Base-by-base conservation (phyloP, 23 tunicate species). In the Diplosoma virens region DNA sequence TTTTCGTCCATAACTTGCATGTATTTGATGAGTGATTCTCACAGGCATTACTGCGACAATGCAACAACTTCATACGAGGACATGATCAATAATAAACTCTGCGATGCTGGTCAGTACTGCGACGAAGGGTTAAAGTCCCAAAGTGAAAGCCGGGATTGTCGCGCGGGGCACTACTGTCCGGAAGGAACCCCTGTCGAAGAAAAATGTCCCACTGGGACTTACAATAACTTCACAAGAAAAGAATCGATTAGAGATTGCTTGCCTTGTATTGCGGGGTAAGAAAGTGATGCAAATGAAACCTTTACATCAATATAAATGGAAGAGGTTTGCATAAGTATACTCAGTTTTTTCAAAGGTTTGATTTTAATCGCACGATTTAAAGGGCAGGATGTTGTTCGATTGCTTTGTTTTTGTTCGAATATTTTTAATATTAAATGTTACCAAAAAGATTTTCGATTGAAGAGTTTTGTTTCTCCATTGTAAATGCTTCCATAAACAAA, bases 261-360 rank as follows among this genome's bases (percentile, higher is more conserved):
- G 33, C 92, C 97, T 22, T 92, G 97, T 37, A 60, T 76, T 41
- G 97, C 97, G 7, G 97, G 97, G 97, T 92, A 45, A 60, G 83
- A 73, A 24, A 50, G n/a, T n/a, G n/a, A n/a, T n/a, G n/a, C n/a
- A n/a, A n/a, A n/a, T n/a, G n/a, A n/a, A n/a, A n/a, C n/a, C n/a
- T n/a, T n/a, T n/a, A n/a, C n/a, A n/a, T n/a, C n/a, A n/a, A n/a
- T n/a, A n/a, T n/a, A n/a, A n/a, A n/a, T n/a, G n/a, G n/a, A n/a
- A n/a, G n/a, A n/a, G n/a, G n/a, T n/a, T n/a, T n/a, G n/a, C n/a
- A n/a, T n/a, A n/a, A n/a, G n/a, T n/a, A n/a, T n/a, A n/a, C n/a
- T n/a, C n/a, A n/a, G n/a, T n/a, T n/a, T n/a, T n/a, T n/a, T n/a
- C n/a, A n/a, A n/a, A n/a, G n/a, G n/a, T n/a, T n/a, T n/a, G n/a